Evolutionary conservation across 2,113 vertebrate genomes (phyloP).

Genomic region (Manacus vitellinus): DNA sequence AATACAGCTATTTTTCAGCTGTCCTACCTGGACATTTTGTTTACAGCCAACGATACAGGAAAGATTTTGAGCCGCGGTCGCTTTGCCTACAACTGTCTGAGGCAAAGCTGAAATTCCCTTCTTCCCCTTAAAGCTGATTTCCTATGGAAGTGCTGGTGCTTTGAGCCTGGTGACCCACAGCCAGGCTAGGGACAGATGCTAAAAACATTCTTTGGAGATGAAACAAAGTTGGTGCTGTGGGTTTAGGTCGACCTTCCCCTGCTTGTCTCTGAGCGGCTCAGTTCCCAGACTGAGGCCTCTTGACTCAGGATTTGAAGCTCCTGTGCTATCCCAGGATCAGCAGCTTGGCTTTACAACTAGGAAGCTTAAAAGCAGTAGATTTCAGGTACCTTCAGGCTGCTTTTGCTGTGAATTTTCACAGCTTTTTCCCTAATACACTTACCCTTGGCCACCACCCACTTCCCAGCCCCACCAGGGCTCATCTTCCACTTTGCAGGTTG

Average conservation of each 20-base stretch:
- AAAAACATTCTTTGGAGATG: neutral
- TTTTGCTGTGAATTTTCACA: neutral
- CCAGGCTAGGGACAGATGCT: neutral
- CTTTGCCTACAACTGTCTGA: neutral
- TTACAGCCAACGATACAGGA: neutral
- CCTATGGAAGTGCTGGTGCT: neutral
- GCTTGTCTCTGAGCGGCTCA: neutral
- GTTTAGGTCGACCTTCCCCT: neutral
- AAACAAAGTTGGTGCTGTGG: neutral
- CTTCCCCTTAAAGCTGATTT: neutral
- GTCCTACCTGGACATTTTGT: neutral
- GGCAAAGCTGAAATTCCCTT: neutral
- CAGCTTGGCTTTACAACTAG: neutral
- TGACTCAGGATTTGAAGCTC: neutral
- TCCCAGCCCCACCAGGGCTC: neutral
- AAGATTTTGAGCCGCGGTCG: neutral
- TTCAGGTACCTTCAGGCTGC: neutral
- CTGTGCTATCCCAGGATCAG: neutral
- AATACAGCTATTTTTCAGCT: neutral
- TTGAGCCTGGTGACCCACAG: neutral
- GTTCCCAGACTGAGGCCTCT: neutral
- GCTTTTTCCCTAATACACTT: neutral
- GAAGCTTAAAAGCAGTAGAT: fast-evolving
- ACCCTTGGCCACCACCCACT: neutral
- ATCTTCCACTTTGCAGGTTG: neutral